Evolutionary conservation across 2,888 invertebrate genomes (phyloP).

Genomic region (Eurytoma adleriae): DNA sequence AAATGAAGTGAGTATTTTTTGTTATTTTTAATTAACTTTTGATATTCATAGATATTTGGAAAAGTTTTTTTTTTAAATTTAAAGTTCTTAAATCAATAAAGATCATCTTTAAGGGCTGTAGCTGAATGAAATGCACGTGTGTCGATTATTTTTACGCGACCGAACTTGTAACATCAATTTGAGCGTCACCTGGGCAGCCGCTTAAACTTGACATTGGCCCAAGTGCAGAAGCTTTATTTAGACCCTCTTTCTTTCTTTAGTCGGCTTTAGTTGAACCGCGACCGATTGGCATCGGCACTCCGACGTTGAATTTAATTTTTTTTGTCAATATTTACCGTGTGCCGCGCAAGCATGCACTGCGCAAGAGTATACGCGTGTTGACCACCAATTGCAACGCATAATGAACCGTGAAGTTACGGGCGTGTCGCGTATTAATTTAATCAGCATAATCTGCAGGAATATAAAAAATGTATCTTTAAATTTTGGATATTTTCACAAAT

Average conservation of each 20-base stretch:
- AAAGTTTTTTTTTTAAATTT: no score
- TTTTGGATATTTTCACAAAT: not conserved
- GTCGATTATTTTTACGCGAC: slow-evolving; percentile 49
- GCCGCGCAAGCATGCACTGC: not conserved
- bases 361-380: not conserved
- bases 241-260: not conserved
- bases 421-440: not conserved
- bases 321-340: slow-evolving; percentile 14
- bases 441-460: not conserved
- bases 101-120: not conserved
- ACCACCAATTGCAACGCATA: not conserved
- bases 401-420: not conserved
- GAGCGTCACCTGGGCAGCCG: slow-evolving; percentile 29
- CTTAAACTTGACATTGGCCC: slow-evolving; percentile 60
- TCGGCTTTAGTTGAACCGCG: no score
- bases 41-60: not conserved
- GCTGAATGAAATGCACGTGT: slow-evolving; percentile 16
- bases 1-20: slow-evolving; percentile 90
- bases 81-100: not conserved
- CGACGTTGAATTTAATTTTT: not conserved
- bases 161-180: not conserved
- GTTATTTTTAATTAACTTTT: not conserved
- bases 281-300: no score
- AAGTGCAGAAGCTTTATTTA: slow-evolving; percentile 50
- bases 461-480: no score